A percentile compares a stretch with the other conserved stretches of the same genome.
These are phyloP conservation scores for Hippocampus comes DNA, from an alignment of 2,113 vertebrate species.

Conservation along the genomic window DNA sequence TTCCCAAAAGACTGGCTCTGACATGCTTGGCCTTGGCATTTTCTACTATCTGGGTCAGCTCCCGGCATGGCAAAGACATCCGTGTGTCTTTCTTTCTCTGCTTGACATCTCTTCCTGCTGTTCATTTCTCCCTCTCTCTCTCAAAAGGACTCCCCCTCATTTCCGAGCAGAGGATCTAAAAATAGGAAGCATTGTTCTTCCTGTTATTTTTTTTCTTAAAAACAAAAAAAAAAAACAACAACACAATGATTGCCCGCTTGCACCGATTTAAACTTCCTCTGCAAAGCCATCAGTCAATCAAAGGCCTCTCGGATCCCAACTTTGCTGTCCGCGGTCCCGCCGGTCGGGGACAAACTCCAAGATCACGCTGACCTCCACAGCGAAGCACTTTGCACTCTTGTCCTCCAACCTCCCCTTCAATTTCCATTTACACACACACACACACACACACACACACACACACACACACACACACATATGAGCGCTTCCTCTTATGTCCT, in stretches of 20 bases:
- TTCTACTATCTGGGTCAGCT: constrained; percentile 33
- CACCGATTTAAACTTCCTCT: constrained; percentile 1
- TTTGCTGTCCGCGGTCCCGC: constrained; percentile 15
- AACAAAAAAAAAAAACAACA: not conserved
- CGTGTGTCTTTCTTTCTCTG: constrained; percentile 8
- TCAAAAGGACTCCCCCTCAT: constrained; percentile 24
- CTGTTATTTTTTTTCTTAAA: constrained; percentile 5
- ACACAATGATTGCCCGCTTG: constrained; percentile 6
- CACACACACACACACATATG: constrained; percentile 19
- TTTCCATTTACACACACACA: constrained; percentile 18
- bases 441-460: constrained; percentile 21
- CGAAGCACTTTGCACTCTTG: constrained; percentile 27
- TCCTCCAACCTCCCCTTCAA: constrained; percentile 28
- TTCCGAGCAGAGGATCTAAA: constrained; percentile 39
- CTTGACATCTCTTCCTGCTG: constrained; percentile 36
- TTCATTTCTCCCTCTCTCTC: constrained; percentile 40
- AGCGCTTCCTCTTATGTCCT: constrained; percentile 30
- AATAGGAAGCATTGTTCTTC: constrained; percentile 48
- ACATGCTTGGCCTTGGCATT: constrained; percentile 9
- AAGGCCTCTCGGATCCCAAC: not conserved
- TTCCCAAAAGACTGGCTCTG: not conserved
- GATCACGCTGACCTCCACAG: constrained; percentile 55
- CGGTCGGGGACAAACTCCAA: constrained; percentile 22
- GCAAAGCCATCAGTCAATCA: not conserved
- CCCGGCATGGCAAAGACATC: constrained; percentile 18